Evolutionary conservation across 2,888 invertebrate species (phyloP), one percentile per base, ranked within the genome.

Genomic region (Papilio elwesi): DNA sequence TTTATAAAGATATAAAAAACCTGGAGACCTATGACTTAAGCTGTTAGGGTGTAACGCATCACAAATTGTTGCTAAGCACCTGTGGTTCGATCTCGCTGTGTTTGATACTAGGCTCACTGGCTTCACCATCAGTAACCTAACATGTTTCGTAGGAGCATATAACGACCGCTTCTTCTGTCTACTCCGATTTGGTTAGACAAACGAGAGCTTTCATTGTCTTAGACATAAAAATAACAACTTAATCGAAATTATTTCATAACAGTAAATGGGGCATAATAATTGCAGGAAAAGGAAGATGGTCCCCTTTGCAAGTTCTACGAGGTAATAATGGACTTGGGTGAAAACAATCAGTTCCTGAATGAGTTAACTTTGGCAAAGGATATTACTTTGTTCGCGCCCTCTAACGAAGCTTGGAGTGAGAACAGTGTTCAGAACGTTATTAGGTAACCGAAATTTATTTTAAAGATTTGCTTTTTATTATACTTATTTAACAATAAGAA

Each of bases 301-400:
- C 97, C 97, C 63, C 92, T 98, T 74, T 96, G 95, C 90, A 96
- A 96, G 87, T 98, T 98, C 89, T 97, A 97, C 87, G 96, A 97
- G 85, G 96, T 96, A 70, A 97, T 98, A 76, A 95, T 96, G 90
- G 96, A 97, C 82, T 94, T 95, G 73, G 97, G 97, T 8, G 95
- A 96, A 72, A 96, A 96, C 77, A 93, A 93, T 77, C 91, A 89
- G 82, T 97, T 97, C 83, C 94, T 97, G 85, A 95, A 95, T 75
- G 96, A 95, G 77, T 95, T 98, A 49, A 96, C 95, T 72, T 90
- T 94, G 74, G 95, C 96, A 76, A 95, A 95, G 73, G 96, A 97
- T 79, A 95, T 98, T 38, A 98, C 98, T 5, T 94, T 98, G 73
- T 97, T 98, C 86, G 98, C 98, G 2, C 98, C 98, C 0, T 97